phyloP scores from a whole-genome alignment of 2,888 invertebrate genomes.

The Archips xylosteana region DNA sequence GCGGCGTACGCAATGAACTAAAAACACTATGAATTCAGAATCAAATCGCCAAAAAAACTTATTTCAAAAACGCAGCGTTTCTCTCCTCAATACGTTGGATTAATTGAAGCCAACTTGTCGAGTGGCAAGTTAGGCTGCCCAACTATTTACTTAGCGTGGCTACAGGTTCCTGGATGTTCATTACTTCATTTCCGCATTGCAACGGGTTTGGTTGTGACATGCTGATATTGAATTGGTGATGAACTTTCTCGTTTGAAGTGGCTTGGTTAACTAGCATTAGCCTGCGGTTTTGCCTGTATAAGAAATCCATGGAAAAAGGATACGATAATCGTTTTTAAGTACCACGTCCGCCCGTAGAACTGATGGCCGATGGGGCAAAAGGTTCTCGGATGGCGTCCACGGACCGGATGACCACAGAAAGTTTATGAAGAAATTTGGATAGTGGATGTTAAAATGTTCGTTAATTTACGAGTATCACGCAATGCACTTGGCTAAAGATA shows the following conservation, averaged over 20 bases:
- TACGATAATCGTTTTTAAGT: too few relatives aligned
- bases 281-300: neutral
- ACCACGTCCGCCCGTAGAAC: too few relatives aligned
- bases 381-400: too few relatives aligned
- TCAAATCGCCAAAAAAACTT: too few relatives aligned
- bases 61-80: neutral
- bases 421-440: too few relatives aligned
- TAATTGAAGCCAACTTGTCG: conserved; percentile 15
- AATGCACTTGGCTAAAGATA: too few relatives aligned
- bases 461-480: too few relatives aligned
- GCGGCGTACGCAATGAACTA: neutral
- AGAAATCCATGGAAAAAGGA: too few relatives aligned
- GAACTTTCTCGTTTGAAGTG: neutral
- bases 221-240: neutral
- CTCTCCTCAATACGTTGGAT: neutral
- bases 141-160: conserved; percentile 2
- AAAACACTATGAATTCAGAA: neutral
- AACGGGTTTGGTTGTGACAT: neutral
- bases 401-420: too few relatives aligned
- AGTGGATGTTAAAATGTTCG: too few relatives aligned
- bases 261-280: neutral
- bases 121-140: conserved; percentile 2
- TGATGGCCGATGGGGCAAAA: too few relatives aligned
- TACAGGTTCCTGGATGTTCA: neutral
- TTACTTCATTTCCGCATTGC: neutral